A percentile compares a stretch with the other conserved stretches of the same genome.
phyloP scores from a whole-genome alignment of 2,797 vertebrate genomes.

The Galago senegalensis region DNA sequence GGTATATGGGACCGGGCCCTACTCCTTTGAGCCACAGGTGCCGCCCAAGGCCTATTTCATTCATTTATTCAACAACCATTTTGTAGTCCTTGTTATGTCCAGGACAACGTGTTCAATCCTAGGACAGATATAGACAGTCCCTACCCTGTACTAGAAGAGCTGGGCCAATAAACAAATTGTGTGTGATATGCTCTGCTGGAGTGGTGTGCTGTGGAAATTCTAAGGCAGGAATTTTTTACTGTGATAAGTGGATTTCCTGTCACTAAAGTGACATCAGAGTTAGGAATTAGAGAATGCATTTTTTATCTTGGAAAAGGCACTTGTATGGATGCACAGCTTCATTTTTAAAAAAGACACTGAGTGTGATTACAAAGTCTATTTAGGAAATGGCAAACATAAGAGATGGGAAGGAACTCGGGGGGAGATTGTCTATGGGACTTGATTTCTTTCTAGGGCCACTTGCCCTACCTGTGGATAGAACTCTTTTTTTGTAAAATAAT shows the following conservation, averaged over 20 bases:
- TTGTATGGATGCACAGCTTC: not conserved
- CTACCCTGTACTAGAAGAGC: not conserved
- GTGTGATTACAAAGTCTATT: not conserved
- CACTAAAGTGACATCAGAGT: not conserved
- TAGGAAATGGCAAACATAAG: not conserved
- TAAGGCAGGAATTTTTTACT: not conserved
- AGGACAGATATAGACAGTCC: not conserved
- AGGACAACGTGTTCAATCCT: not conserved
- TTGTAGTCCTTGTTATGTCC: not conserved
- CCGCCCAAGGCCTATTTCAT: not conserved
- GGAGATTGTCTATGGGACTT: not conserved
- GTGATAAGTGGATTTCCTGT: not conserved
- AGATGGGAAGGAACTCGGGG: not conserved
- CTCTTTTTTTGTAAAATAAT: not conserved
- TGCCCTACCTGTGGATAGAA: not conserved
- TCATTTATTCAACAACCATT: not conserved
- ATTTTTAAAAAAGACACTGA: not conserved
- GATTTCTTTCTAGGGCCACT: not conserved
- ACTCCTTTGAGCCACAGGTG: too few relatives aligned
- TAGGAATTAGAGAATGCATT: not conserved
- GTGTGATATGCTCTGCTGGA: not conserved
- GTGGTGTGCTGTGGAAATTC: not conserved
- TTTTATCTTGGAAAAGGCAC: not conserved
- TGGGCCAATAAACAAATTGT: not conserved
- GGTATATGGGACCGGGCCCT: too few relatives aligned